Percentiles rank a stretch among this genome's conserved stretches.
phyloP scores from a whole-genome alignment of 2,888 invertebrate species.

The Nemotelus pantherinus region DNA sequence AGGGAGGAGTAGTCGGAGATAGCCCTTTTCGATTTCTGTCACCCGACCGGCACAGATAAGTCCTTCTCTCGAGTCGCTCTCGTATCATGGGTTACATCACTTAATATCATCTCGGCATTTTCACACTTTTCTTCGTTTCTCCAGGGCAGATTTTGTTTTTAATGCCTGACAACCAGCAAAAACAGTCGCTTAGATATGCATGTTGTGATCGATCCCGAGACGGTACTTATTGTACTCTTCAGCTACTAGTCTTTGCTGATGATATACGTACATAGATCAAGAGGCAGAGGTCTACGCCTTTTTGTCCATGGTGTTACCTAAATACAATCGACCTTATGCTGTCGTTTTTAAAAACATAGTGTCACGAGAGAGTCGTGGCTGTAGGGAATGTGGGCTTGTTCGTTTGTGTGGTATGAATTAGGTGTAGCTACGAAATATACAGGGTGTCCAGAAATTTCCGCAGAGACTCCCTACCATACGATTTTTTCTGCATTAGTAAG shows the following conservation, averaged over 20 bases:
- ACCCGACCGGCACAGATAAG: not conserved
- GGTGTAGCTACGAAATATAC: no score
- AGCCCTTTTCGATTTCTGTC: not conserved
- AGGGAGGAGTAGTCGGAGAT: not conserved
- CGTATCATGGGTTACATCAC: not conserved
- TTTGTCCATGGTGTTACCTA: not conserved
- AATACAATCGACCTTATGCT: not conserved
- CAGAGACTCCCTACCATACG: no score
- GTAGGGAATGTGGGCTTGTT: no score
- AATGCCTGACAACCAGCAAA: not conserved
- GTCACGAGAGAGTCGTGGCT: no score
- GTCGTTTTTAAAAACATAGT: not conserved
- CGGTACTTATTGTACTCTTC: not conserved
- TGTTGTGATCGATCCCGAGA: conserved; percentile 37
- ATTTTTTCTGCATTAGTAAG: no score
- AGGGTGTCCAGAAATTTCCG: no score
- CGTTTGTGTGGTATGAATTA: no score
- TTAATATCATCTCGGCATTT: not conserved
- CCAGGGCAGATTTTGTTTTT: not conserved
- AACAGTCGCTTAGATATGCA: conserved; percentile 18
- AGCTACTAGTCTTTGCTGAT: not conserved
- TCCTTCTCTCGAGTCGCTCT: not conserved
- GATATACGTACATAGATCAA: not conserved
- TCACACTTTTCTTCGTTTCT: not conserved
- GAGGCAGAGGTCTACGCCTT: not conserved